Evolutionary conservation across 2,113 vertebrate genomes (phyloP).

Genomic region (Prionailurus bengalensis): DNA sequence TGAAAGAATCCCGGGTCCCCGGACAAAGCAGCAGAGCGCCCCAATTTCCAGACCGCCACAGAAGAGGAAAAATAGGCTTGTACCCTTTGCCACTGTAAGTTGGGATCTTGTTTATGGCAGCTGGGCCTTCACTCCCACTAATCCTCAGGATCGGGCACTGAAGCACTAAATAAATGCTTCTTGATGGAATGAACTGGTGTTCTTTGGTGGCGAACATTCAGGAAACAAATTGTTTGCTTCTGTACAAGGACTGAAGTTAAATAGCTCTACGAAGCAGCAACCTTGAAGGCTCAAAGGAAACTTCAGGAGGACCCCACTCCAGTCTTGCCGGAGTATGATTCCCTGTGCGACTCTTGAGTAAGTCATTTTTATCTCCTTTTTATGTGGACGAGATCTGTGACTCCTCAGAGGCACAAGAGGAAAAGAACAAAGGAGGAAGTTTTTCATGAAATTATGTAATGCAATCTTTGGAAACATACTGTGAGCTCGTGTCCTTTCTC

Average conservation of each 20-base stretch:
- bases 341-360: background rate
- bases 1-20: background rate
- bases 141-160: background rate
- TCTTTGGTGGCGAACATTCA: background rate
- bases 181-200: background rate
- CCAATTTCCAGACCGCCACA: rapidly evolving
- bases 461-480: background rate
- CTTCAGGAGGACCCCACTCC: rapidly evolving
- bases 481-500: background rate
- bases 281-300: background rate
- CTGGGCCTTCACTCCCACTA: background rate
- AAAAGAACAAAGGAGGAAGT: background rate
- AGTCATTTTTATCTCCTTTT: background rate
- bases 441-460: background rate
- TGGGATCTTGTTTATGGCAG: background rate
- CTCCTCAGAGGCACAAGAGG: background rate
- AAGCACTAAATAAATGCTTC: background rate
- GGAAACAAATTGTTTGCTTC: background rate
- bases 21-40: background rate
- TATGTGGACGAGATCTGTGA: background rate
- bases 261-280: background rate
- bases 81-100: background rate
- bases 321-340: background rate
- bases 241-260: rapidly evolving
- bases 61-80: background rate